phyloP scores from a whole-genome alignment of 2,113 vertebrate genomes.

The Meleagris gallopavo region DNA sequence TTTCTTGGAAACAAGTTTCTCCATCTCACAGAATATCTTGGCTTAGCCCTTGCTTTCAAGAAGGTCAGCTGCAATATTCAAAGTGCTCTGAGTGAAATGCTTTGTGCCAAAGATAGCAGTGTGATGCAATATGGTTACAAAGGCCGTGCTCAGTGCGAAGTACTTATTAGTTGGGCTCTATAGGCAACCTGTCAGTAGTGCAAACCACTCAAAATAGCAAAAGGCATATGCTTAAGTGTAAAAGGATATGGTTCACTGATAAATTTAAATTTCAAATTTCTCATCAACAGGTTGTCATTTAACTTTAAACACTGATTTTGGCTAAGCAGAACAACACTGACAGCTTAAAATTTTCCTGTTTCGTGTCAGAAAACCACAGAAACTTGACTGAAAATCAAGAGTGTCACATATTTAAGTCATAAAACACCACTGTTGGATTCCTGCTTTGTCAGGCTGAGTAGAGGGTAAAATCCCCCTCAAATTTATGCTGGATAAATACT shows the following conservation, averaged over 20 bases:
- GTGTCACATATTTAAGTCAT: background rate
- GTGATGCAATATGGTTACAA: background rate
- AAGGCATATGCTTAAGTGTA: background rate
- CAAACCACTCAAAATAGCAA: background rate
- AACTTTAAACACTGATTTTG: background rate
- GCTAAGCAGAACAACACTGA: background rate
- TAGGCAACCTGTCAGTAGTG: background rate
- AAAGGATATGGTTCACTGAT: background rate
- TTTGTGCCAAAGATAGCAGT: background rate
- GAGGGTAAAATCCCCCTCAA: background rate
- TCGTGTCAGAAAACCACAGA: background rate
- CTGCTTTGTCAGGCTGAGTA: background rate
- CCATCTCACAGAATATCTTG: background rate
- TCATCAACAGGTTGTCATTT: background rate
- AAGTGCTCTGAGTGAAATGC: background rate
- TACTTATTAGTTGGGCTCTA: background rate
- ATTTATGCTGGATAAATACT: background rate
- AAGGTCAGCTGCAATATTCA: background rate
- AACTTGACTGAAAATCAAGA: background rate
- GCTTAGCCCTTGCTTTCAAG: background rate
- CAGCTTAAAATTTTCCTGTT: background rate
- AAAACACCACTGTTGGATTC: background rate
- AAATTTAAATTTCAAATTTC: background rate
- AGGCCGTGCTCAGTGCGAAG: background rate
- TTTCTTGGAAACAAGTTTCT: background rate